Percentiles rank a stretch among this genome's conserved stretches.
phyloP scores from a whole-genome alignment of 2,113 vertebrate genomes.

The Vulpes lagopus region DNA sequence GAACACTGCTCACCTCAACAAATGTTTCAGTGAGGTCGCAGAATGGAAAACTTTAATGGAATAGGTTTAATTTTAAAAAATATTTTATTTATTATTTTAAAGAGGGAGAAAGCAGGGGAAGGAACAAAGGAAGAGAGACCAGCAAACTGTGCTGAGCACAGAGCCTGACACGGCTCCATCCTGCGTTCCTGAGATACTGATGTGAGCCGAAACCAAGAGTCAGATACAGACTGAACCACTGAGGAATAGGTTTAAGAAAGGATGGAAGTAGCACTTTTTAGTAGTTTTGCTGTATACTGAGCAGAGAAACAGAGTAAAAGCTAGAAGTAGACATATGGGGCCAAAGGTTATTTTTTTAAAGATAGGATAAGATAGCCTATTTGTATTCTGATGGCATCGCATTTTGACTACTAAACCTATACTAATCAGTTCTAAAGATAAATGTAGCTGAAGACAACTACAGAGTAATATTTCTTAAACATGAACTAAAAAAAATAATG shows the following conservation, averaged over 20 bases:
- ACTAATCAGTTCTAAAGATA: neutral
- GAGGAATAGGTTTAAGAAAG: neutral
- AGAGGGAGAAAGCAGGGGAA: too few relatives aligned
- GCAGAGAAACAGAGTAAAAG: neutral
- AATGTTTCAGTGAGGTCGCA: neutral
- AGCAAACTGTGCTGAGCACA: too few relatives aligned
- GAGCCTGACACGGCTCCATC: too few relatives aligned
- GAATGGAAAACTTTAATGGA: neutral
- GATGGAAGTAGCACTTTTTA: neutral
- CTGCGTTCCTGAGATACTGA: too few relatives aligned
- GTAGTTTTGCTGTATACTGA: neutral
- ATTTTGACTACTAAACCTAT: neutral
- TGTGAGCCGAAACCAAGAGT: too few relatives aligned
- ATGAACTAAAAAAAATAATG: neutral
- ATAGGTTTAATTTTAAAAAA: neutral
- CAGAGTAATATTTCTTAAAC: neutral
- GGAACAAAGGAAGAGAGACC: too few relatives aligned
- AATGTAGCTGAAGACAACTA: conserved; percentile 3
- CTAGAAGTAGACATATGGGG: neutral
- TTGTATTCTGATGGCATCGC: neutral
- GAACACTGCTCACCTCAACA: neutral
- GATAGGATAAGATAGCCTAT: neutral
- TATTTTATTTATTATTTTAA: too few relatives aligned
- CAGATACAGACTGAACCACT: too few relatives aligned
- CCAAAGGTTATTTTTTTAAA: neutral